phyloP scores from a whole-genome alignment of 2,113 vertebrate species.

The Pachycephala philippinensis region DNA sequence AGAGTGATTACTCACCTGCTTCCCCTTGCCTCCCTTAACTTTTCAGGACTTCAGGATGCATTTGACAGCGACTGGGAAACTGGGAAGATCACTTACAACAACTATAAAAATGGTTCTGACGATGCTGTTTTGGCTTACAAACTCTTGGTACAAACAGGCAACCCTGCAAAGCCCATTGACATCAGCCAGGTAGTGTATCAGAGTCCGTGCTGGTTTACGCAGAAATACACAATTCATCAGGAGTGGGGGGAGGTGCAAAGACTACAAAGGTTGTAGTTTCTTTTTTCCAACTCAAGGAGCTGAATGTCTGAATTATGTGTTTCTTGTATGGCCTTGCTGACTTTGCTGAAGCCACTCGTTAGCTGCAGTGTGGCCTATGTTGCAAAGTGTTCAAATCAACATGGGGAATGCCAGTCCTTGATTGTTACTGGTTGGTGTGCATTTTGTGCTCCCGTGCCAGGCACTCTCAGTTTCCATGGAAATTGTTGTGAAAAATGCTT shows the following conservation, averaged over 20 bases:
- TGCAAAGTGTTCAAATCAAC: not conserved
- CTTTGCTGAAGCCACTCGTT: not conserved
- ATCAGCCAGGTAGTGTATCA: conserved; percentile 79
- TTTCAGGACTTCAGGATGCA: conserved; percentile 89
- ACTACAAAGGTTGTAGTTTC: not conserved
- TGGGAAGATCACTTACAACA: conserved; percentile 87
- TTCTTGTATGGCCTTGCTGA: not conserved
- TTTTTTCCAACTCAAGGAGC: not conserved
- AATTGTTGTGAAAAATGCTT: not conserved
- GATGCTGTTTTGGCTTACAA: conserved; percentile 94
- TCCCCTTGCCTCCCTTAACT: not conserved
- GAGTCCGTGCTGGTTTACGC: not conserved
- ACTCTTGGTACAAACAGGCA: conserved; percentile 93
- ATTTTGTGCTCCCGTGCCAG: not conserved
- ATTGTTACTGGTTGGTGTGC: not conserved
- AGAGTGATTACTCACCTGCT: not conserved
- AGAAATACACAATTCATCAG: not conserved
- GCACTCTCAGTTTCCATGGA: not conserved
- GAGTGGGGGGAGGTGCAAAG: not conserved
- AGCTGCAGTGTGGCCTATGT: not conserved
- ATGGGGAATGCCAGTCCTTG: not conserved
- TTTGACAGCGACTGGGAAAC: conserved; percentile 94
- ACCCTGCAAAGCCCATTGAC: conserved; percentile 88
- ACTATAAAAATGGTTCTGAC: conserved; percentile 92
- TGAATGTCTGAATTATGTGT: not conserved